Evolutionary conservation across 64 coral and sea anemone species (phyloP).

Genomic region (Dendrophyllia cribrosa): DNA sequence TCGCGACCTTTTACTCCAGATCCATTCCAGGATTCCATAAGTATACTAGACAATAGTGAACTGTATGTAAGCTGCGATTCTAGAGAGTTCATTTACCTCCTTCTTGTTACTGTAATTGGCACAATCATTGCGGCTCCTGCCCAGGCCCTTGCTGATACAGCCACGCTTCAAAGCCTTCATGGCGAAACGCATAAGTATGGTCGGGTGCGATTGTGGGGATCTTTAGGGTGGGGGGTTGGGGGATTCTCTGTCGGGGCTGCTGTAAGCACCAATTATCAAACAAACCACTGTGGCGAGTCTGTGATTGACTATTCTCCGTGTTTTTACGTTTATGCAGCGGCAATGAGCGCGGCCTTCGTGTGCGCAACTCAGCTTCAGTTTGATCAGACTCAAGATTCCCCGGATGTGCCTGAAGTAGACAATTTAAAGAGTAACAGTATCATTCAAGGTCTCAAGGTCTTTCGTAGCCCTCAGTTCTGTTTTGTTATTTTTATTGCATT

Average conservation of each 20-base stretch:
- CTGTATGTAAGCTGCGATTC: conserved; percentile 31
- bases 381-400: background rate
- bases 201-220: conserved; percentile 86
- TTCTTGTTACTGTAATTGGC: conserved; percentile 80
- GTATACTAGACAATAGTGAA: background rate
- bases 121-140: conserved; percentile 85
- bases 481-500: conserved; percentile 92
- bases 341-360: conserved; percentile 77
- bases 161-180: conserved; percentile 75
- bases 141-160: conserved; percentile 83
- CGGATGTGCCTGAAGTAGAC: background rate
- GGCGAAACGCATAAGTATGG: conserved; percentile 88
- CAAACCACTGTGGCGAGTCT: conserved; percentile 58
- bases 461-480: conserved; percentile 76
- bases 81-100: conserved; percentile 70
- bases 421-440: conserved; percentile 16
- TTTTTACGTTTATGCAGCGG: conserved; percentile 82
- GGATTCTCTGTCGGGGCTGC: conserved; percentile 88
- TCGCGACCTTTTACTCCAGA: background rate
- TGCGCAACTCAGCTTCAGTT: conserved; percentile 78
- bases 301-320: conserved; percentile 80
- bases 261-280: conserved; percentile 70
- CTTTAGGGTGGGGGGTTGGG: conserved; percentile 86
- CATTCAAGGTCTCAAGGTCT: conserved; percentile 59
- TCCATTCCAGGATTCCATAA: background rate